A percentile compares a stretch with the other conserved stretches of the same genome.
phyloP scores from a whole-genome alignment of 2,888 invertebrate genomes.

The Nephrotoma appendiculata region DNA sequence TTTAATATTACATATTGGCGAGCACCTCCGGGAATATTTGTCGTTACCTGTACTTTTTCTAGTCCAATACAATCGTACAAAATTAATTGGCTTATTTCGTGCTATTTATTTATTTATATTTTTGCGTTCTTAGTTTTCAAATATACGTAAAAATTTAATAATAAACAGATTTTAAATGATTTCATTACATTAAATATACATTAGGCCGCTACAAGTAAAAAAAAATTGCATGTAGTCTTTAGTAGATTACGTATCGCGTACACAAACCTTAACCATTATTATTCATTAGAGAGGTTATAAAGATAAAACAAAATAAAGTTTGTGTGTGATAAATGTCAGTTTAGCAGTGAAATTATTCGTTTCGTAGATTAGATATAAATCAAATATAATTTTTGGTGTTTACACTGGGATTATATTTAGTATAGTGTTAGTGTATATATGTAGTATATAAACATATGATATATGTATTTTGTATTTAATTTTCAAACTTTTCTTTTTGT shows the following conservation, averaged over 20 bases:
- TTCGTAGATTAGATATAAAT: not conserved
- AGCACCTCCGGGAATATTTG: not conserved
- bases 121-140: not conserved
- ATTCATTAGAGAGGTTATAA: not conserved
- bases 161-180: not conserved
- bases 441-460: not conserved
- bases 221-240: not conserved
- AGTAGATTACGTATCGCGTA: not conserved
- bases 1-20: too few relatives aligned
- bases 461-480: not conserved
- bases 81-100: not conserved
- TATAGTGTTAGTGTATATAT: not conserved
- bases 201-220: not conserved
- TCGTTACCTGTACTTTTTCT: not conserved
- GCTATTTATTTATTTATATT: not conserved
- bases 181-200: not conserved
- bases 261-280: not conserved
- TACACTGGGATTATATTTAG: not conserved
- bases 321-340: not conserved
- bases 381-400: not conserved
- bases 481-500: not conserved
- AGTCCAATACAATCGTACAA: too few relatives aligned
- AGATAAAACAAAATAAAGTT: not conserved
- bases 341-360: not conserved
- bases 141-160: not conserved